phyloP scores from a whole-genome alignment of 1,140 invertebrate species.

The Cepaea nemoralis region DNA sequence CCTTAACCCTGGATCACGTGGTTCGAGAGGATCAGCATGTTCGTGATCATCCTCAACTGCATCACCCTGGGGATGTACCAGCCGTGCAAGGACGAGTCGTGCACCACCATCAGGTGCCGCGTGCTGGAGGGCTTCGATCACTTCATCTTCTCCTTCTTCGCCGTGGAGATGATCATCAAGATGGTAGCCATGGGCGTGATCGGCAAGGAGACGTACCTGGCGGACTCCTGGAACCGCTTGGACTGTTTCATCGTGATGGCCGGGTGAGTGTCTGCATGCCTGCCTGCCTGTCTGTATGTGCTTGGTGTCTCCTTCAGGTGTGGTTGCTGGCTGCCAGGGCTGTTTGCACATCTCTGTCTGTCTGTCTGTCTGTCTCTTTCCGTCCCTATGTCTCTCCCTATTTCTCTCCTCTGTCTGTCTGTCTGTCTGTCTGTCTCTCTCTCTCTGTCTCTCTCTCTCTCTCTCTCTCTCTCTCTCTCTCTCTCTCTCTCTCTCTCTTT shows the following conservation, averaged over 20 bases:
- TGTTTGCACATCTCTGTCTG: too few species aligned
- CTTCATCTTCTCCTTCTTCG: slow-evolving; percentile 98
- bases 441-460: too few species aligned
- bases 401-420: too few species aligned
- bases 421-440: too few species aligned
- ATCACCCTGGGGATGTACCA: slow-evolving; percentile 99
- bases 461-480: too few species aligned
- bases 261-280: slow-evolving; percentile 79
- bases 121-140: slow-evolving; percentile 97
- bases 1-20: slow-evolving; percentile 80
- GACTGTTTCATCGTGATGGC: slow-evolving; percentile 98
- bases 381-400: too few species aligned
- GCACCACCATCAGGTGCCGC: slow-evolving; percentile 90
- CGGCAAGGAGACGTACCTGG: slow-evolving; percentile 93
- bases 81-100: slow-evolving; percentile 89
- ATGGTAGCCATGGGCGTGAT: slow-evolving; percentile 99
- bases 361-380: too few species aligned
- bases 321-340: too few species aligned
- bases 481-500: too few species aligned
- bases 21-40: slow-evolving; percentile 98
- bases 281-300: not conserved
- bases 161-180: slow-evolving; percentile 89
- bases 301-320: slow-evolving; percentile 3
- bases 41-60: slow-evolving; percentile 98
- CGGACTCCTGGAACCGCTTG: slow-evolving; percentile 96